Percentiles rank a stretch among this genome's conserved stretches.
Conservation (phyloP, 2,113 vertebrate genomes). For the Sylvilagus bachmani region DNA sequence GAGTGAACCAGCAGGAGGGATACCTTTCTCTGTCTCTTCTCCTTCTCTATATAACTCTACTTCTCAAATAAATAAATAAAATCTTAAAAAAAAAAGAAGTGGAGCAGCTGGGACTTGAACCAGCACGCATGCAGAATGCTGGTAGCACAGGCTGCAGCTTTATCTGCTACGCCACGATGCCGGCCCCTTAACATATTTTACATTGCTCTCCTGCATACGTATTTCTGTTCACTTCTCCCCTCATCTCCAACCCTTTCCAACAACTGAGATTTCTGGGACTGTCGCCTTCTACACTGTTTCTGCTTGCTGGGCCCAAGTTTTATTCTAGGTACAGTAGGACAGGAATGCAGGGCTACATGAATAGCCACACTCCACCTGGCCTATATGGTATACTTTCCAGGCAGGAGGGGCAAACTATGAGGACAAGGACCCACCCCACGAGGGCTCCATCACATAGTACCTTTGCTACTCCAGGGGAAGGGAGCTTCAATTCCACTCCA, state of each 20-base stretch:
- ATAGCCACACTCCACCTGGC: not conserved
- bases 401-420: not conserved
- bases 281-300: fast-evolving
- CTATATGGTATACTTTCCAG: not conserved
- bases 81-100: too few relatives aligned
- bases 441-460: not conserved
- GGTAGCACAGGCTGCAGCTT: too few relatives aligned
- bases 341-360: not conserved
- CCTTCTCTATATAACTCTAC: too few relatives aligned
- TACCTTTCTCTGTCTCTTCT: too few relatives aligned
- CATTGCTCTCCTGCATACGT: not conserved
- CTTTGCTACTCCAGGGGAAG: not conserved
- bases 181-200: not conserved
- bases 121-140: too few relatives aligned
- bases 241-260: not conserved
- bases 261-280: not conserved
- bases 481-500: fast-evolving
- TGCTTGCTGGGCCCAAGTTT: not conserved
- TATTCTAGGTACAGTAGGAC: not conserved
- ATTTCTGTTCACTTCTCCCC: not conserved
- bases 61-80: too few relatives aligned
- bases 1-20: too few relatives aligned
- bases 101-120: too few relatives aligned
- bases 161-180: too few relatives aligned
- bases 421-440: fast-evolving